Base-by-base conservation (phyloP, 2,888 invertebrate genomes). In the Hylaea fasciaria region DNA sequence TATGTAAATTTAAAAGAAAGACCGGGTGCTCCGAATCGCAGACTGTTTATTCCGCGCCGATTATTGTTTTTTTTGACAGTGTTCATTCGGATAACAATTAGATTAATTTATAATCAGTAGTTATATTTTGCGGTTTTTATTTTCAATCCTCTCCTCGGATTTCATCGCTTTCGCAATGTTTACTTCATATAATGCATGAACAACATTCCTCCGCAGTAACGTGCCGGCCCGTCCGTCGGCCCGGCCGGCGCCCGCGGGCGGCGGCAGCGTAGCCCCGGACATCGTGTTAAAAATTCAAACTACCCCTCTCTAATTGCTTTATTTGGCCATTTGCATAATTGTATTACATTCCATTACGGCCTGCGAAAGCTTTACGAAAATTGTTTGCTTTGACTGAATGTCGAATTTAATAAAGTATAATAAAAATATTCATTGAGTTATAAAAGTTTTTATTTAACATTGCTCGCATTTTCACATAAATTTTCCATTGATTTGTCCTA, bases 281-380 rank as follows among this genome's bases (percentile, higher is more conserved):
- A 46, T 58, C 56, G 47, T 29, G 59, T 69, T 64, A 69, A 66
- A 69, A 69, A 66, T 65, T 64, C 63, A 64, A 65, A 69, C 69
- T 69, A 66, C 59, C 62, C 62, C 49, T 44, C 65, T 59, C 59
- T 78, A 81, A 81, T 79, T 75, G 74, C 73, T 77, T 76, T 68
- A 77, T 79, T 74, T 71, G 65, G 63, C 62, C 67, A 73, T 79
- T 80, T 74, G 68, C 76, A 72, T 72, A 76, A 69, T 73, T 73
- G 66, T 71, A 74, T 71, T 69, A 71, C 65, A 66, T 66, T 66
- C 58, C 65, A 51, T 59, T 60, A 66, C 54, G 64, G 54, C 50
- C 41, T 64, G 68, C 66, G 64, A 64, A 68, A 62, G 54, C 64
- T 61, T 47, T 49, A 62, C 44, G 66, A 55, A 64, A 64, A 66